Evolutionary conservation across 1,140 invertebrate genomes (phyloP).

Genomic region (Batillaria attramentaria): DNA sequence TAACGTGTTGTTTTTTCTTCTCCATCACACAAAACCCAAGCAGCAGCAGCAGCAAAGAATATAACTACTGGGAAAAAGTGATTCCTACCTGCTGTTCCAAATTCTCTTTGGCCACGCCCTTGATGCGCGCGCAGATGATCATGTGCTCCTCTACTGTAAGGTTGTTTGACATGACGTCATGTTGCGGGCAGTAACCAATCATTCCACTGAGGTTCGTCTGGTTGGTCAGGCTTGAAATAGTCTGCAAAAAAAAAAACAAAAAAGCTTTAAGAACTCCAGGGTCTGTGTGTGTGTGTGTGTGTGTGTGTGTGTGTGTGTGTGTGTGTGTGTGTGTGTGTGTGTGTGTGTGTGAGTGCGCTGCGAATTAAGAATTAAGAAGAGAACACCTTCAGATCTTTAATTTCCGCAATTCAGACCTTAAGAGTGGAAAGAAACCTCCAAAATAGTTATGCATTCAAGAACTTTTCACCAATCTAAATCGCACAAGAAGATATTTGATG

Average conservation of each 20-base stretch:
- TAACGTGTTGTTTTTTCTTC: too few species aligned
- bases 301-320: slow-evolving; percentile 1
- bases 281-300: not conserved
- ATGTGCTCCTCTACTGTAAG: slow-evolving; percentile 28
- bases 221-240: not conserved
- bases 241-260: slow-evolving; percentile 11
- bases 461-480: not conserved
- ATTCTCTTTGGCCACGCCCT: not conserved
- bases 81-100: slow-evolving; percentile 10
- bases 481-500: not conserved
- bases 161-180: not conserved
- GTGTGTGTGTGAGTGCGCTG: slow-evolving; percentile 10
- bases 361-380: too few species aligned
- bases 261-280: too few species aligned
- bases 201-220: not conserved
- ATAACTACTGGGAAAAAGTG: not conserved
- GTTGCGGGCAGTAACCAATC: slow-evolving; percentile 9
- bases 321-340: not conserved
- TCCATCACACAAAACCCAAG: not conserved
- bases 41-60: not conserved
- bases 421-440: not conserved
- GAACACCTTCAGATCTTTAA: too few species aligned
- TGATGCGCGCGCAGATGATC: slow-evolving; percentile 1
- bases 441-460: not conserved
- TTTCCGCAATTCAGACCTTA: too few species aligned